phyloP scores from a whole-genome alignment of 1,140 invertebrate species.

The Drosophila varians region DNA sequence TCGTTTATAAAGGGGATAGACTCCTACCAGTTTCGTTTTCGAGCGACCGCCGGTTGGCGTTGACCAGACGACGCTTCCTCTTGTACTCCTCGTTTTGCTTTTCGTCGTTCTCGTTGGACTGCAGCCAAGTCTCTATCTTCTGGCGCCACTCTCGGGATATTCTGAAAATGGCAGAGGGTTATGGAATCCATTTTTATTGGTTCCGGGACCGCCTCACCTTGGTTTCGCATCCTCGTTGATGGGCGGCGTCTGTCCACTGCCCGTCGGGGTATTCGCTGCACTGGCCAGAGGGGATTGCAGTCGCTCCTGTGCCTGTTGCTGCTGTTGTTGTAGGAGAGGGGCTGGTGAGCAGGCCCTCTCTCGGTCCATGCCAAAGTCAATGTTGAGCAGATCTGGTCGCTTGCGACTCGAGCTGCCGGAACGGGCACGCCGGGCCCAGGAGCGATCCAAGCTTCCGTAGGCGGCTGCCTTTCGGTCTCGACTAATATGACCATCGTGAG shows the following conservation, averaged over 20 bases:
- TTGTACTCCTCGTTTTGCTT: conserved; percentile 88
- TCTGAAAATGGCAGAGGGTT: conserved; percentile 20
- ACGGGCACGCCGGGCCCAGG: conserved; percentile 92
- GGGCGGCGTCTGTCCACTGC: conserved; percentile 47
- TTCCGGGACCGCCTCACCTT: conserved; percentile 51
- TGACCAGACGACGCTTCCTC: conserved; percentile 86
- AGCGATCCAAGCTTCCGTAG: conserved; percentile 94
- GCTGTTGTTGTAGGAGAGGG: conserved; percentile 83
- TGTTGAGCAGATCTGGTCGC: conserved; percentile 88
- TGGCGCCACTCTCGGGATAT: conserved; percentile 90
- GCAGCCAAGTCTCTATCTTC: conserved; percentile 95
- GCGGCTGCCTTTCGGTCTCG: conserved; percentile 90
- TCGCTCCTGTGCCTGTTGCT: conserved; percentile 64
- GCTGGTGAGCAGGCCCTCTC: conserved; percentile 90
- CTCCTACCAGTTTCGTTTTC: conserved; percentile 91
- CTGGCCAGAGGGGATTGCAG: conserved; percentile 65
- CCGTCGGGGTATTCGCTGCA: conserved; percentile 42
- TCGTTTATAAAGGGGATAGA: too few relatives aligned
- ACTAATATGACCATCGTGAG: conserved; percentile 85
- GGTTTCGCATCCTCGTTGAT: conserved; percentile 84
- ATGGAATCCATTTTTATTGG: not conserved
- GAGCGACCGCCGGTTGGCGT: conserved; percentile 89
- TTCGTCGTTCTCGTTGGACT: conserved; percentile 93
- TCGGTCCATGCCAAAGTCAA: conserved; percentile 88
- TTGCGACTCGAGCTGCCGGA: conserved; percentile 87